Conservation (phyloP, 1,140 invertebrate species). For the Drosophila ananassae region DNA sequence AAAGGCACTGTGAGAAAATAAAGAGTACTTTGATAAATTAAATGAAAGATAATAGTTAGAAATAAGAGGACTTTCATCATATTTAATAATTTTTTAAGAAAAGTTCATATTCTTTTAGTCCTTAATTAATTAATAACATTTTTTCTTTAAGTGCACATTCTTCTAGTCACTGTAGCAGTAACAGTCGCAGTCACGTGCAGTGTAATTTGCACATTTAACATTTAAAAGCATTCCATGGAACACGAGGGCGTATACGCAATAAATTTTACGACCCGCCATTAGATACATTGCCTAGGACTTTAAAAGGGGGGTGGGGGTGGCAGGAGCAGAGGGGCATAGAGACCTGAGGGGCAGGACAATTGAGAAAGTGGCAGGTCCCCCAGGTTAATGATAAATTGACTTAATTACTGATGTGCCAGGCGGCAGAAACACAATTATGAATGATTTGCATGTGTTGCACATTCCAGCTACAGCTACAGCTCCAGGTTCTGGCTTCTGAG, state of each 20-base stretch:
- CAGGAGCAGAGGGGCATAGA: not conserved
- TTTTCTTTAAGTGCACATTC: conserved; percentile 13
- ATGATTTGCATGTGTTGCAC: conserved; percentile 59
- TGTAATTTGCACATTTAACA: conserved; percentile 80
- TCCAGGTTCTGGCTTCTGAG: not conserved
- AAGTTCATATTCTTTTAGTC: no score
- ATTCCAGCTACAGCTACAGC: not conserved
- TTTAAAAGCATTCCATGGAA: conserved; percentile 72
- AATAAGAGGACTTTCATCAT: no score
- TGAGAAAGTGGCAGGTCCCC: conserved; percentile 27
- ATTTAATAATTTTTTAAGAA: not conserved
- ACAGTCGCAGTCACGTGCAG: conserved; percentile 69
- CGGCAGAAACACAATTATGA: conserved; percentile 65
- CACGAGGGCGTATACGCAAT: conserved; percentile 79
- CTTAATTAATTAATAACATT: no score
- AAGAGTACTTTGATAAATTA: not conserved
- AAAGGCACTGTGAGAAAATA: not conserved
- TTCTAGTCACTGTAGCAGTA: conserved; percentile 32
- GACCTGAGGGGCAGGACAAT: not conserved
- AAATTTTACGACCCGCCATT: conserved; percentile 80
- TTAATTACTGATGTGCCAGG: conserved; percentile 78
- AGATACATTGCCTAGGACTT: conserved; percentile 57
- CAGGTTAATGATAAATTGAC: conserved; percentile 78
- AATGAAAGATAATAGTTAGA: not conserved
- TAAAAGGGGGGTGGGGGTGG: not conserved